These are phyloP conservation scores for Pentalonia nigronervosa DNA, from an alignment of 1,140 invertebrate species.

Conservation along the genomic window DNA sequence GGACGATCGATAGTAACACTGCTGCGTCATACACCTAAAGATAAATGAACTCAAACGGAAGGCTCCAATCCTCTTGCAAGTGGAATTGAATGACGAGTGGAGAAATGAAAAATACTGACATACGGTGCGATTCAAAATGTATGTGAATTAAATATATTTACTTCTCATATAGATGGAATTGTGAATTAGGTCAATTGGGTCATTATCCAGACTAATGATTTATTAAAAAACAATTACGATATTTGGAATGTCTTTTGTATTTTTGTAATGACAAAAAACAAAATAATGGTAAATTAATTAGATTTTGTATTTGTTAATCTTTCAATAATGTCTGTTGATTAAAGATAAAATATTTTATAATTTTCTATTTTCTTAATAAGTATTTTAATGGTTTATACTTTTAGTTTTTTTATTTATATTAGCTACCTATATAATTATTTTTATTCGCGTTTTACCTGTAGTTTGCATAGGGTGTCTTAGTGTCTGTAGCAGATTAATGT, in stretches of 20 bases:
- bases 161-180: background rate
- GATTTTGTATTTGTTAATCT: background rate
- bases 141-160: background rate
- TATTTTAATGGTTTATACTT: background rate
- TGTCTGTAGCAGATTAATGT: background rate
- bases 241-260: background rate
- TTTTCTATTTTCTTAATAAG: too few species aligned
- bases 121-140: background rate
- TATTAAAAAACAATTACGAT: background rate
- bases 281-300: background rate
- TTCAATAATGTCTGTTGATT: background rate
- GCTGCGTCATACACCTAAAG: slow-evolving; percentile 7
- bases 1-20: background rate
- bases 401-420: background rate
- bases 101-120: background rate
- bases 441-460: background rate
- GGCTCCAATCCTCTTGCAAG: background rate
- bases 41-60: slow-evolving; percentile 34
- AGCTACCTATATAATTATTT: background rate
- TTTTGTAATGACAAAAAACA: background rate
- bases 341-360: background rate
- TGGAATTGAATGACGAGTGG: background rate
- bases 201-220: background rate
- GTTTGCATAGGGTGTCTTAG: background rate
- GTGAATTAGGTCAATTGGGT: background rate